These are phyloP conservation scores for Pogonophryne albipinna DNA, from an alignment of 2,797 vertebrate species.

Conservation along the genomic window DNA sequence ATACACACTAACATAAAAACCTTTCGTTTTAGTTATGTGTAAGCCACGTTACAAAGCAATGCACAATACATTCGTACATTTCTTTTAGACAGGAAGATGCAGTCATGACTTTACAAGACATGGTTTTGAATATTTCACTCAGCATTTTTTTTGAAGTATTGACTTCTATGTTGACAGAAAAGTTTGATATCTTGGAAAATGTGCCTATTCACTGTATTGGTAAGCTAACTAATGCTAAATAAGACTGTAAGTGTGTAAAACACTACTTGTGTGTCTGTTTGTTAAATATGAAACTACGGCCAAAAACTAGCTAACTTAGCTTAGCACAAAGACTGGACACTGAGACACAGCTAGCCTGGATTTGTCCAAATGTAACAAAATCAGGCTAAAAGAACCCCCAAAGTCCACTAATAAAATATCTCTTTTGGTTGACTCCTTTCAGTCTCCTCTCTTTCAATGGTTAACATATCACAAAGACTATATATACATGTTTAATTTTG, in stretches of 20 bases:
- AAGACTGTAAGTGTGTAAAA: too few species aligned
- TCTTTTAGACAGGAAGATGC: background rate
- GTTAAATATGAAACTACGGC: background rate
- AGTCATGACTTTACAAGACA: background rate
- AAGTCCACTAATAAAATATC: background rate
- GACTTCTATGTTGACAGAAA: background rate
- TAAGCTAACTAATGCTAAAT: background rate
- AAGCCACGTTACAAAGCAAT: background rate
- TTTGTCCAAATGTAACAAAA: too few species aligned
- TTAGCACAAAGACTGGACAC: background rate
- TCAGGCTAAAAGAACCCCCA: background rate
- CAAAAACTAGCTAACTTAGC: too few species aligned
- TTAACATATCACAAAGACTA: background rate
- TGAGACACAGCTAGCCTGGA: background rate
- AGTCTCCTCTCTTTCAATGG: background rate
- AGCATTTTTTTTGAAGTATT: background rate
- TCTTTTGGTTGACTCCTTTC: accelerated
- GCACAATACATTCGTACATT: background rate
- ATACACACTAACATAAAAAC: too few species aligned
- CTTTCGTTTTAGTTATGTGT: background rate
- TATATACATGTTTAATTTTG: constrained; percentile 46
- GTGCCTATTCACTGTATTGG: background rate
- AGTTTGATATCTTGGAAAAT: background rate
- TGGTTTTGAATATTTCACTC: background rate
- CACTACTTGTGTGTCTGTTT: background rate